Evolutionary conservation across 2,113 vertebrate species (phyloP), one percentile per base, ranked within the genome.

Genomic region (Mesoclemmys tuberculata): DNA sequence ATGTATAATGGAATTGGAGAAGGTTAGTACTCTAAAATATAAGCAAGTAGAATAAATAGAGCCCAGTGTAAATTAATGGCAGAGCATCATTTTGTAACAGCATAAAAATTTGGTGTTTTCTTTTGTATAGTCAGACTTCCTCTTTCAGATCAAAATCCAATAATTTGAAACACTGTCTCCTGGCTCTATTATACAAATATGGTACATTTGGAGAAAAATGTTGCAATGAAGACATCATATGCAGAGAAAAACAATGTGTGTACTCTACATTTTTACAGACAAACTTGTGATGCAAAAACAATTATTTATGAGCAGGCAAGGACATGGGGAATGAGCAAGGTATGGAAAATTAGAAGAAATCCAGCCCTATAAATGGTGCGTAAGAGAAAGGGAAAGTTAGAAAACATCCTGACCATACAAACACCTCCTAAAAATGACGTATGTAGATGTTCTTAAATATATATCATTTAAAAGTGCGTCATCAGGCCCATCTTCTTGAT

Each of bases 131-230:
- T 41, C 75, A 93, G 82, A 89, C 41, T 19, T 56, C 52, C 82
- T 88, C 64, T 52, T 94, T 95, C n/a, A 88, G 81, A 92, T 90
- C 88, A 87, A 91, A 79, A 90, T 89, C 46, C 87, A 92, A 68
- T 93, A 94, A 78, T 75, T 2, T 91, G 93, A 97, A 93, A 41
- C 31, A 58, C 55, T 48, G 83, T 91, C 82, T 90, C 77, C 55
- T 55, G 10, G 80, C 77, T 93, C 89, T 93, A 81, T 96, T 91
- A 71, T 80, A 93, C 75, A 95, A 91, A 82, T 81, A 52, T 5
- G 29, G 80, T 74, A 91, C 80, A 16, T 78, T 97, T 74, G 54
- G 82, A 48, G 35, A 92, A 64, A 48, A 87, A 78, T 12, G 86
- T 29, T 93, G 74, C 31, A 80, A 31, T 14, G 80, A 52, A 49